phyloP scores from a whole-genome alignment of 1,140 invertebrate genomes.

The Neuroterus valhalla region DNA sequence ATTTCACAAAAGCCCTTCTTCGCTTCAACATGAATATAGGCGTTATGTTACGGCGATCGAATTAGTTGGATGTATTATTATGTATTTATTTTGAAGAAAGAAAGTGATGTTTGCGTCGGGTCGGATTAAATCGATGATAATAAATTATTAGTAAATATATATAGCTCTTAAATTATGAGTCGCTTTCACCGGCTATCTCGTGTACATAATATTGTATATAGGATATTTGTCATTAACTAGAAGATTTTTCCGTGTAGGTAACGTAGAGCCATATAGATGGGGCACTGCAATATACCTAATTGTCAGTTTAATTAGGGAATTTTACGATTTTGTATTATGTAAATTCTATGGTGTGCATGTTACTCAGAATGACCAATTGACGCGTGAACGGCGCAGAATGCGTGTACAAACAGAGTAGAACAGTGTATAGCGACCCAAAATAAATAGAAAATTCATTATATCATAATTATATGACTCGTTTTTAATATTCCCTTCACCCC shows the following conservation, averaged over 20 bases:
- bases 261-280: constrained; percentile 67
- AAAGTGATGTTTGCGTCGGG: constrained; percentile 44
- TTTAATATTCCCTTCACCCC: not conserved
- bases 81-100: constrained; percentile 69
- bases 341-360: constrained; percentile 47
- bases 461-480: not conserved
- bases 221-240: constrained; percentile 55
- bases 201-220: constrained; percentile 69
- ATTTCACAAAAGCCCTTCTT: constrained; percentile 20
- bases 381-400: constrained; percentile 43
- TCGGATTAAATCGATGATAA: constrained; percentile 55
- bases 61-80: constrained; percentile 65
- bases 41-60: constrained; percentile 1
- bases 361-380: constrained; percentile 48
- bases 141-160: constrained; percentile 70
- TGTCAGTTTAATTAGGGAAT: constrained; percentile 70
- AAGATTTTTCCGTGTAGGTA: constrained; percentile 59
- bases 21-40: not conserved
- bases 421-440: constrained; percentile 71
- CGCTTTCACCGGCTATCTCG: constrained; percentile 32
- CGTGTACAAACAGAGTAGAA: constrained; percentile 62
- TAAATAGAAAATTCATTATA: constrained; percentile 69
- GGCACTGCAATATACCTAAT: constrained; percentile 75
- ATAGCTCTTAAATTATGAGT: constrained; percentile 65
- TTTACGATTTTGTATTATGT: constrained; percentile 71